These are phyloP conservation scores for Alethe castanea DNA, from an alignment of 2,113 vertebrate species.

Conservation along the genomic window DNA sequence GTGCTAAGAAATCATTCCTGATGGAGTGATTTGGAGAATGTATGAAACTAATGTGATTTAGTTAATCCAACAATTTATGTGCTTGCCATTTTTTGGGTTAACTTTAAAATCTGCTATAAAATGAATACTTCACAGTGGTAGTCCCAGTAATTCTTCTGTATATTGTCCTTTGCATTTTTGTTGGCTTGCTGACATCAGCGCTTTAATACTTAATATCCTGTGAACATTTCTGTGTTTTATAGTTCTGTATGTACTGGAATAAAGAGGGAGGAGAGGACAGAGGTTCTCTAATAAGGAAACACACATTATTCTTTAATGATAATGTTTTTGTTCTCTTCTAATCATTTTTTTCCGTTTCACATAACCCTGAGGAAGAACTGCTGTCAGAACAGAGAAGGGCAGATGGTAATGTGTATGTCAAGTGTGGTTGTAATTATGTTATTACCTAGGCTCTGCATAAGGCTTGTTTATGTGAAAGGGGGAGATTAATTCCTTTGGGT, in stretches of 20 bases:
- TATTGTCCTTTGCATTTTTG: slow-evolving; percentile 39
- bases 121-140: neutral
- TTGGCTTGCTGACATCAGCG: slow-evolving; percentile 38
- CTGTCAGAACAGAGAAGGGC: neutral
- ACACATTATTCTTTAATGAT: neutral
- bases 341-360: neutral
- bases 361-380: slow-evolving; percentile 13
- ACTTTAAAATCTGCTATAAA: slow-evolving; percentile 12
- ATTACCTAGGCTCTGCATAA: slow-evolving; percentile 24
- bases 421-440: slow-evolving; percentile 51
- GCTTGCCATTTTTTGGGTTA: neutral
- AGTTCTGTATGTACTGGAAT: neutral
- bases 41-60: neutral
- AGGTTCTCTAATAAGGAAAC: slow-evolving; percentile 3
- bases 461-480: slow-evolving; percentile 33
- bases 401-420: slow-evolving; percentile 10
- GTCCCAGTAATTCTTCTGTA: slow-evolving; percentile 30
- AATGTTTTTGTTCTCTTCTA: slow-evolving; percentile 16
- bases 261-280: neutral
- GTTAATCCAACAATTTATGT: neutral
- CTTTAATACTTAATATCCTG: slow-evolving; percentile 57
- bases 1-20: neutral
- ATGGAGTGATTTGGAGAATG: neutral
- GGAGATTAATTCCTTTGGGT: slow-evolving; percentile 34
- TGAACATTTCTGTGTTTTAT: slow-evolving; percentile 46